Conservation (phyloP, 2,888 invertebrate genomes). For the Watsonalla cultraria region DNA sequence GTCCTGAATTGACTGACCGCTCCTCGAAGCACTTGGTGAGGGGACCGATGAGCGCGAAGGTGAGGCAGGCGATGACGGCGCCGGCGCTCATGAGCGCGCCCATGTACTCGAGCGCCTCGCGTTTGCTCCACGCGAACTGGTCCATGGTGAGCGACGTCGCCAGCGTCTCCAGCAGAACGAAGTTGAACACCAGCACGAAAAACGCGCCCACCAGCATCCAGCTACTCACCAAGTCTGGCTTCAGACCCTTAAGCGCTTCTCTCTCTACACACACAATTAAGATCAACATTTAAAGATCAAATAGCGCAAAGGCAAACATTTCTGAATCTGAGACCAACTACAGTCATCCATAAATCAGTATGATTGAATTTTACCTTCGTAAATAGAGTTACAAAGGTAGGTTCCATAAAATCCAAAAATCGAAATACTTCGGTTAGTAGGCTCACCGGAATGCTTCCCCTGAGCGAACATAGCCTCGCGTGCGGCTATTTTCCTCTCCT, state of each 20-base stretch:
- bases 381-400: too few relatives aligned
- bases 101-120: constrained; percentile 87
- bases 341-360: too few relatives aligned
- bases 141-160: constrained; percentile 93
- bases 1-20: constrained; percentile 54
- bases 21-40: constrained; percentile 86
- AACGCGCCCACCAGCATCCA: constrained; percentile 90
- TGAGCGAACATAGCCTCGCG: constrained; percentile 87
- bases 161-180: constrained; percentile 91
- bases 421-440: too few relatives aligned
- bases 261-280: constrained; percentile 74
- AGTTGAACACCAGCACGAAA: constrained; percentile 91
- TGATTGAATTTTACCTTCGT: too few relatives aligned
- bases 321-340: too few relatives aligned
- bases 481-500: constrained; percentile 87
- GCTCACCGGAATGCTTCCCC: constrained; percentile 80
- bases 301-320: too few relatives aligned
- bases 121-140: constrained; percentile 91
- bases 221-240: constrained; percentile 86
- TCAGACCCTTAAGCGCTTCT: constrained; percentile 83
- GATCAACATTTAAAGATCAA: background rate
- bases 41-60: constrained; percentile 85
- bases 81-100: constrained; percentile 90
- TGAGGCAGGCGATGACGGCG: constrained; percentile 85
- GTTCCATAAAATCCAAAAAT: too few relatives aligned